Evolutionary conservation across 23 tunicate genomes (phyloP).

Genomic region (Trididemnum clinides): DNA sequence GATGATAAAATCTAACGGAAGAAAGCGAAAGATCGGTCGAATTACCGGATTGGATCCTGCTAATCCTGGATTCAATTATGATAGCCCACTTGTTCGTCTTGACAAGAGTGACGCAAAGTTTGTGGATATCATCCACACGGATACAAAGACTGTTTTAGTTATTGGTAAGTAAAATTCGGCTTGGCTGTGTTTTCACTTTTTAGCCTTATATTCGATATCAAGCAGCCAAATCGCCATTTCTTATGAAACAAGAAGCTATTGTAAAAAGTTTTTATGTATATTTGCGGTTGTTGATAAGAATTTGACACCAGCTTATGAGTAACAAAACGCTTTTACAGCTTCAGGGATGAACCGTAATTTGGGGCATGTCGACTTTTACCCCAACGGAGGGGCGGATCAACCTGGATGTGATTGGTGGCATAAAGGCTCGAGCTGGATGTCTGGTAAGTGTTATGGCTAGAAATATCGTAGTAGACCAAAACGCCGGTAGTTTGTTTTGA

Average conservation of each 20-base stretch:
- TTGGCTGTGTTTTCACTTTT: not conserved
- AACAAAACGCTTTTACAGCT: constrained; percentile 57
- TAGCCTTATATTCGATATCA: not conserved
- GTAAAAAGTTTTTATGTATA: no score
- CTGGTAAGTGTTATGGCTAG: constrained; percentile 45
- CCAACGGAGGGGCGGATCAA: constrained; percentile 87
- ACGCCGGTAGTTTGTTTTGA: no score
- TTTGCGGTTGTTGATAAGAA: no score
- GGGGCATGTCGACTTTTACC: constrained; percentile 89
- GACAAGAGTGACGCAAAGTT: constrained; percentile 82
- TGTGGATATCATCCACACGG: constrained; percentile 92
- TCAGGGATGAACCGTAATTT: constrained; percentile 79
- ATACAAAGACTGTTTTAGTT: constrained; percentile 62
- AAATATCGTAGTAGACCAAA: no score
- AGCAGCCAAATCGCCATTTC: no score
- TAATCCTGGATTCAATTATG: constrained; percentile 81
- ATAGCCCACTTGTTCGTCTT: constrained; percentile 65
- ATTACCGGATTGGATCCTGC: constrained; percentile 95
- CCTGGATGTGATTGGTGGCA: constrained; percentile 76
- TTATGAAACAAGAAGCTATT: no score
- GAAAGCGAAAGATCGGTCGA: constrained; percentile 50
- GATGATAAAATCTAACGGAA: constrained; percentile 41
- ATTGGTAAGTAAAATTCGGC: constrained; percentile 48
- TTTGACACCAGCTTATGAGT: no score
- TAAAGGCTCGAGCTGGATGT: constrained; percentile 42